A percentile compares a stretch with the other conserved stretches of the same genome.
Conservation (phyloP, 1,140 invertebrate genomes). For the Zaprionus kolodkinae region DNA sequence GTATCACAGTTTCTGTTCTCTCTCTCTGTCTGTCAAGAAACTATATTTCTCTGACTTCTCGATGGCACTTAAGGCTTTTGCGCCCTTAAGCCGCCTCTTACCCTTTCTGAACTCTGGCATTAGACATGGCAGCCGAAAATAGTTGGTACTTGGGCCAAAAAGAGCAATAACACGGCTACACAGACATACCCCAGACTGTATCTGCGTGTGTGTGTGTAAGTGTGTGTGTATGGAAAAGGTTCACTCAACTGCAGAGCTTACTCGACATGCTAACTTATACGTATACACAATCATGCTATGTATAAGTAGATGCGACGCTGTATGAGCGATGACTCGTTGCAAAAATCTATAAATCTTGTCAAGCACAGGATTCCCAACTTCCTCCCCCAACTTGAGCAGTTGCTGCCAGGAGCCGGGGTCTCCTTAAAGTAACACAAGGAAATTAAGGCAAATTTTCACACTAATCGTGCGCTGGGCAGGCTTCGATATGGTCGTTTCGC, state of each 20-base stretch:
- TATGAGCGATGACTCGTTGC: constrained; percentile 66
- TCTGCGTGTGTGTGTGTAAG: constrained; percentile 9
- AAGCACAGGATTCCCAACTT: constrained; percentile 34
- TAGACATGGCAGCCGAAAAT: constrained; percentile 50
- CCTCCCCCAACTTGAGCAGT: neutral
- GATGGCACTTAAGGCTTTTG: constrained; percentile 43
- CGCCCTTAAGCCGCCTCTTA: constrained; percentile 42
- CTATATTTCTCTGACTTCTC: constrained; percentile 44
- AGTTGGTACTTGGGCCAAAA: constrained; percentile 35
- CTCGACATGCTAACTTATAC: constrained; percentile 20
- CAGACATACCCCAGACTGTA: constrained; percentile 30
- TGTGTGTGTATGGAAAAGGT: constrained; percentile 31
- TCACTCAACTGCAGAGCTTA: constrained; percentile 48
- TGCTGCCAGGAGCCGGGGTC: neutral
- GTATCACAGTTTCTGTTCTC: neutral
- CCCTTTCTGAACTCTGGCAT: constrained; percentile 43
- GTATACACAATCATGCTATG: constrained; percentile 11
- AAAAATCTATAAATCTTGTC: constrained; percentile 75
- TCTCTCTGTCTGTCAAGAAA: constrained; percentile 11
- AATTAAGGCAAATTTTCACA: constrained; percentile 62
- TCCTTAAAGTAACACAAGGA: constrained; percentile 39
- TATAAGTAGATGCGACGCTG: constrained; percentile 50
- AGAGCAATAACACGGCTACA: constrained; percentile 32
- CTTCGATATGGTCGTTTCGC: constrained; percentile 12
- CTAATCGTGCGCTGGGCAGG: constrained; percentile 41